These are phyloP conservation scores for Ondatra zibethicus DNA, from an alignment of 2,113 vertebrate genomes.

Conservation along the genomic window DNA sequence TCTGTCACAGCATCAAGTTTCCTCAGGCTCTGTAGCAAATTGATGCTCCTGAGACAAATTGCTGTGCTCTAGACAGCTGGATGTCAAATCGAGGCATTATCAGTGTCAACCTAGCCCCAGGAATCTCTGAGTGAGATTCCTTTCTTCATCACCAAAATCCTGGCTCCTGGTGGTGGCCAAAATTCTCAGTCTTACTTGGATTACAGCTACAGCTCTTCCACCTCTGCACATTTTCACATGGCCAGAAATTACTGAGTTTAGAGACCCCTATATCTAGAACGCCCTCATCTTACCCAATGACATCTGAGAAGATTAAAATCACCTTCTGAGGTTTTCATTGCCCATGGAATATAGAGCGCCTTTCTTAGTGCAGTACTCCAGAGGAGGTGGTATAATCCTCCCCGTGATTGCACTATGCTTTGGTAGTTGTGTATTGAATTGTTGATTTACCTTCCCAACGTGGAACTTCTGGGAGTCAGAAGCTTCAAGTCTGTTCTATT, in stretches of 20 bases:
- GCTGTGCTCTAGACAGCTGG: not conserved
- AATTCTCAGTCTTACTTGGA: not conserved
- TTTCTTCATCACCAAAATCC: not conserved
- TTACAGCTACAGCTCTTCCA: not conserved
- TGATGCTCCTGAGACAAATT: too few species aligned
- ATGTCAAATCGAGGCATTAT: not conserved
- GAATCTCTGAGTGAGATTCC: not conserved
- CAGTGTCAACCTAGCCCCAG: not conserved
- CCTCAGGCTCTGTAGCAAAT: not conserved
- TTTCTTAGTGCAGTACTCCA: not conserved
- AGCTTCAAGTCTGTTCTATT: not conserved
- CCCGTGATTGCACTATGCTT: not conserved
- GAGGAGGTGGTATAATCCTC: not conserved
- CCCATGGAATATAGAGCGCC: not conserved
- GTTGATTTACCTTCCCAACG: slow-evolving; percentile 29
- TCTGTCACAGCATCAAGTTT: not conserved
- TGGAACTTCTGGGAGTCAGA: not conserved
- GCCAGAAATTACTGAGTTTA: not conserved
- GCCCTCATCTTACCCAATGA: not conserved
- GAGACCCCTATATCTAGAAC: not conserved
- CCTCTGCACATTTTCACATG: not conserved
- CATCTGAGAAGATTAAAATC: not conserved
- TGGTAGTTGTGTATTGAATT: not conserved
- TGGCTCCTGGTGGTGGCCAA: not conserved
- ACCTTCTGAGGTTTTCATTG: not conserved